Conservation (phyloP, 2,113 vertebrate species). For the Empidonax alnorum region DNA sequence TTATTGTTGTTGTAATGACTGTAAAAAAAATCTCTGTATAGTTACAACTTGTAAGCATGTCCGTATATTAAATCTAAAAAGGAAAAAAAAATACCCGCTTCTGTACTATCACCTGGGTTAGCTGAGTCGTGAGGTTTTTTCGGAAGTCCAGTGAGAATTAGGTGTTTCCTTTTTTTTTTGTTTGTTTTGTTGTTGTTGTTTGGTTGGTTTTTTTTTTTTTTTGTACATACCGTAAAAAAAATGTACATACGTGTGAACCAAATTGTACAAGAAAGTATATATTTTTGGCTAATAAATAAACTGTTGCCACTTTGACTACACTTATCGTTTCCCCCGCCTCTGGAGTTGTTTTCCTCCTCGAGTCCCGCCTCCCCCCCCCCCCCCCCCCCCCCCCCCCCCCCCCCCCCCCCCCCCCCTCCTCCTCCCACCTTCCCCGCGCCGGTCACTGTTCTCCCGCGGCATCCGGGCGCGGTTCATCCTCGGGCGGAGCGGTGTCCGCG, state of each 20-base stretch:
- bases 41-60: constrained; percentile 95
- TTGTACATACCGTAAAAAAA: constrained; percentile 95
- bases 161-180: constrained; percentile 84
- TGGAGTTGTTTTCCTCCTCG: background rate
- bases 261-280: constrained; percentile 99
- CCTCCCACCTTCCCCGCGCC: too few relatives aligned
- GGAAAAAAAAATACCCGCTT: constrained; percentile 73
- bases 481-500: background rate
- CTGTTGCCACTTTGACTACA: constrained; percentile 93
- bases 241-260: constrained; percentile 99
- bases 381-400: too few relatives aligned
- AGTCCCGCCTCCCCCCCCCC: background rate
- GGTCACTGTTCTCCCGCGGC: background rate
- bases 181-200: constrained; percentile 79
- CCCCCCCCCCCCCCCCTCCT: rapidly evolving
- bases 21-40: constrained; percentile 88
- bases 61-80: constrained; percentile 86
- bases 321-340: background rate
- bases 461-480: background rate
- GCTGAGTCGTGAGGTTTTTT: constrained; percentile 83
- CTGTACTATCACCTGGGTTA: constrained; percentile 89
- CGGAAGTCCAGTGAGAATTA: constrained; percentile 89
- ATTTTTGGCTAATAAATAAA: constrained; percentile 99
- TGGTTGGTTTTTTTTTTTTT: constrained; percentile 74
- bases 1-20: constrained; percentile 81